phyloP scores from a whole-genome alignment of 2,797 vertebrate species.

The Crocodylus rhombifer region DNA sequence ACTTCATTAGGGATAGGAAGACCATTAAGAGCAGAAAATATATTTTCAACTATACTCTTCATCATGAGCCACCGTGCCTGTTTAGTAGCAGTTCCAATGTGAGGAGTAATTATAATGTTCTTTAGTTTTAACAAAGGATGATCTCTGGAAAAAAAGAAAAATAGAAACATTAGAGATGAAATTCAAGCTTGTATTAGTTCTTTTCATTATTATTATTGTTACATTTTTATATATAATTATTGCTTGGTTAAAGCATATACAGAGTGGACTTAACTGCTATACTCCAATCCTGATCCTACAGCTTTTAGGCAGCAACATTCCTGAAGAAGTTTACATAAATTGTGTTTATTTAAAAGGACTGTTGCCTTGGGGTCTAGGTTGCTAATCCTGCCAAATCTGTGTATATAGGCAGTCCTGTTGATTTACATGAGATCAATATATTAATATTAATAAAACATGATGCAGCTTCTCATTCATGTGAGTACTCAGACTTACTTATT shows the following conservation, averaged over 20 bases:
- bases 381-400: not conserved
- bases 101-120: conserved; percentile 83
- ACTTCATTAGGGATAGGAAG: conserved; percentile 68
- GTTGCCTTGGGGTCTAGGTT: not conserved
- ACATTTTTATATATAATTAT: not conserved
- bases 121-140: conserved; percentile 83
- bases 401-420: not conserved
- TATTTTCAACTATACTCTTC: conserved; percentile 81
- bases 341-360: not conserved
- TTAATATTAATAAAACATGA: not conserved
- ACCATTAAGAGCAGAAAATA: conserved; percentile 70
- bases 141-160: conserved; percentile 72
- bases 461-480: not conserved
- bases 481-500: not conserved
- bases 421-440: not conserved
- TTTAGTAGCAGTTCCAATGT: conserved; percentile 82
- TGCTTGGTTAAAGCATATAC: not conserved
- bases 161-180: not conserved
- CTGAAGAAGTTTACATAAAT: not conserved
- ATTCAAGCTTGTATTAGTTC: not conserved
- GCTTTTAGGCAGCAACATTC: not conserved
- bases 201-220: not conserved
- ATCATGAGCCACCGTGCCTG: conserved; percentile 73
- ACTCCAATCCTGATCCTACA: not conserved
- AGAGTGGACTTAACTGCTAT: not conserved